phyloP scores from a whole-genome alignment of 2,888 invertebrate species.

The Cantharis nigra region DNA sequence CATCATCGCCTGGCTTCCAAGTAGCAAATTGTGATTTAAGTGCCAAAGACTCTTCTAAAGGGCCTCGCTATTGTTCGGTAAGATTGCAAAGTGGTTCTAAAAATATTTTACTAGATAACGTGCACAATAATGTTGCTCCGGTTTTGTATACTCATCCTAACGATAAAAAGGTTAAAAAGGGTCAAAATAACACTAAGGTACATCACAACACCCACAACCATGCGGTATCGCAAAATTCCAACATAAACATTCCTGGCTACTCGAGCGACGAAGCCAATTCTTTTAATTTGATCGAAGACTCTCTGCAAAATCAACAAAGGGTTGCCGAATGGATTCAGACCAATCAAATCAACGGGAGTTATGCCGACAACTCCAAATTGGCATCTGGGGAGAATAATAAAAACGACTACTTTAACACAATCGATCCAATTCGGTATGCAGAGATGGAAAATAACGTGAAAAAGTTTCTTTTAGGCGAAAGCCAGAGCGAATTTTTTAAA shows the following conservation, averaged over 20 bases:
- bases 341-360: conserved; percentile 54
- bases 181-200: conserved; percentile 16
- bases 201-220: not conserved
- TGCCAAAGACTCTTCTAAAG: conserved; percentile 48
- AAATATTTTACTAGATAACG: conserved; percentile 79
- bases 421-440: conserved; percentile 60
- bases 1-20: conserved; percentile 35
- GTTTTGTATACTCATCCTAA: conserved; percentile 69
- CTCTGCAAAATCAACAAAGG: conserved; percentile 46
- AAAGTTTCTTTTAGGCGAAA: conserved; percentile 65
- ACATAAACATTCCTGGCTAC: conserved; percentile 31
- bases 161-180: conserved; percentile 29
- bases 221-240: not conserved
- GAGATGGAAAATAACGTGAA: conserved; percentile 81
- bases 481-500: conserved; percentile 45
- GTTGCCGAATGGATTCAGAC: conserved; percentile 80
- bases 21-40: conserved; percentile 38
- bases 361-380: conserved; percentile 54
- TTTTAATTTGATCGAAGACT: conserved; percentile 33
- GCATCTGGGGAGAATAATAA: conserved; percentile 46
- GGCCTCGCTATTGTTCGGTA: conserved; percentile 77
- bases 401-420: conserved; percentile 54
- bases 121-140: conserved; percentile 72
- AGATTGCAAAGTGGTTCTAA: conserved; percentile 78
- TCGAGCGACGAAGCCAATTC: conserved; percentile 38